Conservation (phyloP, 2,113 vertebrate genomes). For the Sceloporus tristichus region DNA sequence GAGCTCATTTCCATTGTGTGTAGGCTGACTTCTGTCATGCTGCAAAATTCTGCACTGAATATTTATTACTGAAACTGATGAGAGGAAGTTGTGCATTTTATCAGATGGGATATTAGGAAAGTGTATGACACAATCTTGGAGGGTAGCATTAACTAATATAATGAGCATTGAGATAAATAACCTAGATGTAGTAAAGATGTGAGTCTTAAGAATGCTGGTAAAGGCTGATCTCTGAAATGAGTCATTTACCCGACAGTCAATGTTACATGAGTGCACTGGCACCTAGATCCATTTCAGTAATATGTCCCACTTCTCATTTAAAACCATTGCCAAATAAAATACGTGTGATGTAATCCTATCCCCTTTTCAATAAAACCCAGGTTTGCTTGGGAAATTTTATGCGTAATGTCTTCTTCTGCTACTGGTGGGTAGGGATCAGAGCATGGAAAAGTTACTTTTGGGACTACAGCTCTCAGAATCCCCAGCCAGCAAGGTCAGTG, state of each 20-base stretch:
- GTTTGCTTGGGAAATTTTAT: not conserved
- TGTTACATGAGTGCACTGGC: not conserved
- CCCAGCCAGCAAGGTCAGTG: too few relatives aligned
- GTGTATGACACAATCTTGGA: not conserved
- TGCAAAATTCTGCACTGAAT: not conserved
- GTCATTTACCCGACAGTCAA: not conserved
- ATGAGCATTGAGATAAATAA: not conserved
- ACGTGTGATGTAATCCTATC: not conserved
- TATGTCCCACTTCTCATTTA: not conserved
- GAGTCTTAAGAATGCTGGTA: conserved; percentile 14
- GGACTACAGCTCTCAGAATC: too few relatives aligned
- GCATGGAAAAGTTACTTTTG: too few relatives aligned
- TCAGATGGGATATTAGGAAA: conserved; percentile 3
- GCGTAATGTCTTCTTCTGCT: not conserved
- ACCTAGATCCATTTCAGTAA: not conserved
- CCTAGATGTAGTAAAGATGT: conserved; percentile 10
- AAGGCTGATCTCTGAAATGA: conserved; percentile 13
- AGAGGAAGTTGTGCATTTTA: conserved; percentile 12
- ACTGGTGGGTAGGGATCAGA: not conserved
- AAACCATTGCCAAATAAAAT: not conserved
- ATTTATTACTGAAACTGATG: conserved; percentile 37
- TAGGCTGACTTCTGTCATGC: not conserved
- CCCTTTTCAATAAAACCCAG: not conserved
- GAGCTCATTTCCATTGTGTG: not conserved
- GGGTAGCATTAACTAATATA: conserved; percentile 21